Evolutionary conservation across 2,888 invertebrate species (phyloP), one percentile per base, ranked within the genome.

Genomic region (Orthonychiurus folsomi): DNA sequence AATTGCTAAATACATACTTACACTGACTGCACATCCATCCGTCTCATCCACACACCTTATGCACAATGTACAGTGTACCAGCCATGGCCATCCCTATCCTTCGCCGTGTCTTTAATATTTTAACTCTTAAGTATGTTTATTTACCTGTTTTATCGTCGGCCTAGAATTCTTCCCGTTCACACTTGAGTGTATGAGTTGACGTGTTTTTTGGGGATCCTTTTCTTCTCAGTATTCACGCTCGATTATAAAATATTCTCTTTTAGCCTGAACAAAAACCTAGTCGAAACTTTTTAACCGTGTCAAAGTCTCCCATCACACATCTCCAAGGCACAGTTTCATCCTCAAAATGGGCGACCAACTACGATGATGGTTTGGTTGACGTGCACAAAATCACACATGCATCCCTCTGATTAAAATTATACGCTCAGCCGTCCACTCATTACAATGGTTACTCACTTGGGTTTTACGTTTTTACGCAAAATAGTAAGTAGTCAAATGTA

Each of bases 271-370:
- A 37, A 37, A 37, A 15, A 15, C 37, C 37, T 9, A 37, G 37
- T 15, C 9, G 37, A 37, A 37, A 37, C 37, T 37, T 37, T 37
- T 37, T 37, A 37, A 37, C 37, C 37, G 37, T 37, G 37, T 37
- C 37, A 37, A 37, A 37, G 37, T 37, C 37, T 37, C 37, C 37
- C 37, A 37, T 37, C 37, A 37, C 37, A 37, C 37, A 37, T 37
- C 9, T 37, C n/a, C n/a, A n/a, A n/a, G n/a, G n/a, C n/a, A n/a
- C n/a, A n/a, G n/a, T n/a, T n/a, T n/a, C n/a, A n/a, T n/a, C n/a
- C n/a, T n/a, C n/a, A n/a, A n/a, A n/a, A n/a, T n/a, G n/a, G n/a
- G n/a, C n/a, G n/a, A n/a, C n/a, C n/a, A n/a, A n/a, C n/a, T n/a
- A n/a, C n/a, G n/a, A n/a, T n/a, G n/a, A n/a, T n/a, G n/a, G n/a